These are phyloP conservation scores for Episyrphus balteatus DNA, from an alignment of 1,140 invertebrate genomes.

Conservation along the genomic window DNA sequence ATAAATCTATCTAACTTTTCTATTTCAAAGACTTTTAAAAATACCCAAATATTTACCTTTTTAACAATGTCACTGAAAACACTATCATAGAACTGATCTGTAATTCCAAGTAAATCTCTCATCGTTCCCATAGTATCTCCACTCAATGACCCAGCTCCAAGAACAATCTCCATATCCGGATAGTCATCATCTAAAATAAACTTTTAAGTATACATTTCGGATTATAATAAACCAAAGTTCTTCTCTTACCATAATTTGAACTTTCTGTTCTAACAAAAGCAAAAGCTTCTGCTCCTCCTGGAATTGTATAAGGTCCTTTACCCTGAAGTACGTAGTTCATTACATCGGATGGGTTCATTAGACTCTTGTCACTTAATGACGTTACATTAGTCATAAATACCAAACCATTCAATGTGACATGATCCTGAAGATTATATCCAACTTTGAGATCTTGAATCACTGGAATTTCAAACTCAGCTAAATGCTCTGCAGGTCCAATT, in stretches of 20 bases:
- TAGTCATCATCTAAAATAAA: slow-evolving; percentile 20
- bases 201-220: background rate
- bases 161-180: slow-evolving; percentile 68
- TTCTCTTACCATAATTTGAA: slow-evolving; percentile 19
- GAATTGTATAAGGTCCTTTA: slow-evolving; percentile 54
- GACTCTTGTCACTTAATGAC: slow-evolving; percentile 38
- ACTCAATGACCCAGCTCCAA: slow-evolving; percentile 57
- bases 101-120: slow-evolving; percentile 49
- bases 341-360: slow-evolving; percentile 41
- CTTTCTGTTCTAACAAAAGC: slow-evolving; percentile 53
- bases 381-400: slow-evolving; percentile 55
- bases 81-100: slow-evolving; percentile 46
- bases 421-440: slow-evolving; percentile 71
- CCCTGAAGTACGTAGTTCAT: slow-evolving; percentile 45
- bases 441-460: slow-evolving; percentile 57
- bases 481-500: slow-evolving; percentile 61
- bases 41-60: slow-evolving; percentile 16
- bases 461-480: slow-evolving; percentile 43
- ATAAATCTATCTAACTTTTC: background rate
- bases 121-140: slow-evolving; percentile 60
- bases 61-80: slow-evolving; percentile 43
- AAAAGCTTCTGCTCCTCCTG: slow-evolving; percentile 59
- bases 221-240: background rate
- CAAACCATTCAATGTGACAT: slow-evolving; percentile 56
- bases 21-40: background rate